These are phyloP conservation scores for Pogoniulus pusillus DNA, from an alignment of 2,797 vertebrate genomes.

Conservation along the genomic window DNA sequence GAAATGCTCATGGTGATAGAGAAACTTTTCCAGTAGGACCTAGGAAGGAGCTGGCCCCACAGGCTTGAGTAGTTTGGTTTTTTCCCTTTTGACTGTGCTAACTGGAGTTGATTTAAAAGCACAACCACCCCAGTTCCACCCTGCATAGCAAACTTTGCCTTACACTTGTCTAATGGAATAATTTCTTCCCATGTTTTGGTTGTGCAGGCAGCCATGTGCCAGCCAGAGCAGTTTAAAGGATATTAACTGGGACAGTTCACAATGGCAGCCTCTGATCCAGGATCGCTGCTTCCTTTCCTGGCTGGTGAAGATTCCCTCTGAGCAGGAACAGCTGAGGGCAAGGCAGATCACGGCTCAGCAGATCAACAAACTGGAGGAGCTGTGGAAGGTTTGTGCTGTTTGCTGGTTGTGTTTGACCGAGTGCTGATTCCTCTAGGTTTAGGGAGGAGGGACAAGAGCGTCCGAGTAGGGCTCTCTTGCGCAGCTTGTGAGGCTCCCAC, in stretches of 20 bases:
- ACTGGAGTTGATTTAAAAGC: not conserved
- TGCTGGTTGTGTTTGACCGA: fast-evolving
- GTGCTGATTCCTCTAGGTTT: not conserved
- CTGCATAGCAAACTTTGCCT: not conserved
- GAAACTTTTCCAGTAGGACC: not conserved
- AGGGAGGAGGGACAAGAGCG: not conserved
- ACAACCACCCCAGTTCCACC: too few relatives aligned
- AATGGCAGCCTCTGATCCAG: conserved; percentile 98
- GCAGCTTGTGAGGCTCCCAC: not conserved
- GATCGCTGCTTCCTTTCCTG: conserved; percentile 98
- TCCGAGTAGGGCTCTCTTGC: not conserved
- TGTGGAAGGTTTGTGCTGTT: conserved; percentile 89
- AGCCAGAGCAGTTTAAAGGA: conserved; percentile 99
- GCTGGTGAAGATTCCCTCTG: conserved; percentile 98
- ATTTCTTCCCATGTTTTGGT: not conserved
- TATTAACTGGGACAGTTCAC: conserved; percentile 99
- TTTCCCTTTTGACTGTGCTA: not conserved
- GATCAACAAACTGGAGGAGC: conserved; percentile 98
- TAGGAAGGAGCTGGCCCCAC: not conserved
- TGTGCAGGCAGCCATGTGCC: conserved; percentile 92
- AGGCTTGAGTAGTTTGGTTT: not conserved
- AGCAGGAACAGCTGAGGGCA: conserved; percentile 95
- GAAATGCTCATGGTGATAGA: fast-evolving
- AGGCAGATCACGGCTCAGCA: conserved; percentile 98
- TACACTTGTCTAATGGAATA: not conserved